These are phyloP conservation scores for Platycheirus rosarum DNA, from an alignment of 2,888 invertebrate species.

Conservation along the genomic window DNA sequence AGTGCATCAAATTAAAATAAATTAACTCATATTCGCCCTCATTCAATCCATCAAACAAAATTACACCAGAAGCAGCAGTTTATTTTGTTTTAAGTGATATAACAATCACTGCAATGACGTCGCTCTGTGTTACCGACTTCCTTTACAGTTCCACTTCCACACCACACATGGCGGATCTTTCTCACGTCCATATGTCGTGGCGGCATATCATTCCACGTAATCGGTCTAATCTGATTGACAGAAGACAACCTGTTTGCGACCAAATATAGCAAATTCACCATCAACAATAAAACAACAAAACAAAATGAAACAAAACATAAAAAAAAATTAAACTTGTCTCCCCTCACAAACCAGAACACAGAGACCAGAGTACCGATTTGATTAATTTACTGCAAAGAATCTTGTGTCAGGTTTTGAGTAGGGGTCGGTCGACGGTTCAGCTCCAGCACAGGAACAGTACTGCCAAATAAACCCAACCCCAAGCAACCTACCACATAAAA, in stretches of 20 bases:
- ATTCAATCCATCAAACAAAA: conserved; percentile 19
- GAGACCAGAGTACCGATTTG: conserved; percentile 28
- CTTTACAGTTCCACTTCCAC: conserved; percentile 48
- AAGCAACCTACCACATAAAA: conserved; percentile 46
- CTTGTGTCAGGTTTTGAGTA: conserved; percentile 63
- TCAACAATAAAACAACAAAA: conserved; percentile 17
- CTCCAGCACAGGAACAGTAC: conserved; percentile 4
- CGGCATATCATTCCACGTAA: conserved; percentile 67
- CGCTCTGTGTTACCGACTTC: conserved; percentile 40
- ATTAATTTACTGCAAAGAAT: conserved; percentile 65
- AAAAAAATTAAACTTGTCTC: conserved; percentile 20
- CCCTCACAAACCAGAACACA: background rate
- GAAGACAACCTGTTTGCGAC: conserved; percentile 65
- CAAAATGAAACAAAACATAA: no score
- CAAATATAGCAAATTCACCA: conserved; percentile 68
- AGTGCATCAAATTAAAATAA: conserved; percentile 38
- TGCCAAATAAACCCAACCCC: conserved; percentile 21
- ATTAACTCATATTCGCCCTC: conserved; percentile 26
- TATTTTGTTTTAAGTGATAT: no score
- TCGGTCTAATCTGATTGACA: conserved; percentile 71
- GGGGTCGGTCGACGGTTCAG: conserved; percentile 47
- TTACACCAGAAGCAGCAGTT: background rate
- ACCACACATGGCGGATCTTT: conserved; percentile 54
- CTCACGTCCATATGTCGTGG: conserved; percentile 60
- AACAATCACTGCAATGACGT: conserved; percentile 42